phyloP scores from a whole-genome alignment of 2,797 vertebrate species.

The Eidolon dupreanum region DNA sequence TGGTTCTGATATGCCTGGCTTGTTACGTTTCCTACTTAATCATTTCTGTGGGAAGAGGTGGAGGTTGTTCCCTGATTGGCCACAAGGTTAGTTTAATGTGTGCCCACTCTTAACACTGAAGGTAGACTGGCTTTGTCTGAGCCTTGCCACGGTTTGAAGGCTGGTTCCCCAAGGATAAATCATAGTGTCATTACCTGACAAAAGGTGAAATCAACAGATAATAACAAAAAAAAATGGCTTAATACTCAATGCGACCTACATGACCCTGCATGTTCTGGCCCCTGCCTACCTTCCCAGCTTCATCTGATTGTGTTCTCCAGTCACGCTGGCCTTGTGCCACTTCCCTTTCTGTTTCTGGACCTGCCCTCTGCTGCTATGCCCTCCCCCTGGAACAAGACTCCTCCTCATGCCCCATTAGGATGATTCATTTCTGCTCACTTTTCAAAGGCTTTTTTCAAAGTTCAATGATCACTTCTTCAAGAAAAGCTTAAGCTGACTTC shows the following conservation, averaged over 20 bases:
- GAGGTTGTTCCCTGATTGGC: not conserved
- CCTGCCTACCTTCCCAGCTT: not conserved
- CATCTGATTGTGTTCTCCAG: not conserved
- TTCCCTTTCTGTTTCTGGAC: not conserved
- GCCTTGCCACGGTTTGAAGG: not conserved
- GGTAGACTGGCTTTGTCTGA: not conserved
- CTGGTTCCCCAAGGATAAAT: not conserved
- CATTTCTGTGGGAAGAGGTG: not conserved
- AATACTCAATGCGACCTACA: too few relatives aligned
- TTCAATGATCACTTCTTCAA: not conserved
- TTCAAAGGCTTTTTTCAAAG: not conserved
- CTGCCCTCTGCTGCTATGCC: not conserved
- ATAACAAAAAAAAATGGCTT: not conserved
- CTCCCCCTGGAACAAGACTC: not conserved
- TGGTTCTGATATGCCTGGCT: not conserved
- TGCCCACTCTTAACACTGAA: not conserved
- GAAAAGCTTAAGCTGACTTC: not conserved
- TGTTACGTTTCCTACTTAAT: not conserved
- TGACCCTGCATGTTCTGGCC: not conserved
- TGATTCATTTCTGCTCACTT: not conserved
- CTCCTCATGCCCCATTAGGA: not conserved
- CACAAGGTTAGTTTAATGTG: not conserved
- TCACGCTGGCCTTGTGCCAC: not conserved
- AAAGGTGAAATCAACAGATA: not conserved
- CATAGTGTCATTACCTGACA: not conserved